phyloP scores from a whole-genome alignment of 2,797 vertebrate species.

The Borostomias antarcticus region DNA sequence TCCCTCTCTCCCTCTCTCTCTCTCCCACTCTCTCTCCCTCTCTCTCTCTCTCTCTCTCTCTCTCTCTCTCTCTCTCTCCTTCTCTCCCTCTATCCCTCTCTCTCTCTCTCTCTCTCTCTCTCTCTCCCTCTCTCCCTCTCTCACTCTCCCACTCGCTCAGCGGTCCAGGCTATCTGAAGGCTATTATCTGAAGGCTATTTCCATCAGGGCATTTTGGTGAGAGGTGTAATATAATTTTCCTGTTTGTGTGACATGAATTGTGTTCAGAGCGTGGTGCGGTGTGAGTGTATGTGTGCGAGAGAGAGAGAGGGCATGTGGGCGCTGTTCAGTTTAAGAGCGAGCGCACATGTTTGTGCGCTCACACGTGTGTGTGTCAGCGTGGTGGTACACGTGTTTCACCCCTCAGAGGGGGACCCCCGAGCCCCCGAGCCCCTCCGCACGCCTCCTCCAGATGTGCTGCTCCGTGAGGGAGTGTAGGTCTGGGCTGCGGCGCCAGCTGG shows the following conservation, averaged over 20 bases:
- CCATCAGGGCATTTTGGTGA: not conserved
- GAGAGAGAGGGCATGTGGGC: constrained; percentile 14
- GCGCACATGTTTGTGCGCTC: constrained; percentile 22
- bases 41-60: not conserved
- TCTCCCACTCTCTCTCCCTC: not conserved
- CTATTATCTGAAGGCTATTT: too few species aligned
- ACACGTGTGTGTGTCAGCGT: constrained; percentile 29
- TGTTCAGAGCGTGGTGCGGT: not conserved
- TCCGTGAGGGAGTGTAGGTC: constrained; percentile 43
- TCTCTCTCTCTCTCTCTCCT: too few species aligned
- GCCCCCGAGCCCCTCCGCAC: constrained; percentile 6
- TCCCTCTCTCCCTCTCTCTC: not conserved
- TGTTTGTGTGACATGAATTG: not conserved
- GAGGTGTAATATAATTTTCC: not conserved
- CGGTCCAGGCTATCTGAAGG: too few species aligned
- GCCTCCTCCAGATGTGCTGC: constrained; percentile 42
- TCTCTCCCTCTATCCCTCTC: too few species aligned
- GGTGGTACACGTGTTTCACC: constrained; percentile 45
- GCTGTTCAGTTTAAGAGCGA: not conserved
- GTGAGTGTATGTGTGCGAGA: constrained; percentile 1
- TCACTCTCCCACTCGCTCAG: too few species aligned
- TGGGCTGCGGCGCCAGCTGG: not conserved
- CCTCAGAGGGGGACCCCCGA: constrained; percentile 27
- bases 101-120: too few species aligned
- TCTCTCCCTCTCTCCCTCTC: too few species aligned